These are phyloP conservation scores for Eulemur mongoz DNA, from an alignment of 2,797 vertebrate genomes.

Conservation along the genomic window DNA sequence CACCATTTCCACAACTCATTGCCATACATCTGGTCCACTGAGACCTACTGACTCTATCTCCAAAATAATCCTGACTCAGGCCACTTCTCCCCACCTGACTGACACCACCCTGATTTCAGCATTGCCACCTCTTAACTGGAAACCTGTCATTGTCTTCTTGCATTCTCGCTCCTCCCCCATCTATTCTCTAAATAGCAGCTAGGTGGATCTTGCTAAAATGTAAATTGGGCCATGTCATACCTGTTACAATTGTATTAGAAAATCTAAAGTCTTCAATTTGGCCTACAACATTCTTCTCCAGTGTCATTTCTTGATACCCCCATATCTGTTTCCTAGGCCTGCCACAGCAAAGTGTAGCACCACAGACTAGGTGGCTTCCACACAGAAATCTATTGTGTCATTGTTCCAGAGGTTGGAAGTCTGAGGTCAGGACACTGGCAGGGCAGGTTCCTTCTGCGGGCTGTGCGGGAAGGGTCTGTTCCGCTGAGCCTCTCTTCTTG, in stretches of 20 bases:
- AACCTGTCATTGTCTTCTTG: not conserved
- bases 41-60: not conserved
- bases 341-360: not conserved
- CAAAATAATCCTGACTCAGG: not conserved
- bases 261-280: not conserved
- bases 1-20: not conserved
- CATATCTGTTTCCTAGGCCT: not conserved
- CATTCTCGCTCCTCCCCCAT: not conserved
- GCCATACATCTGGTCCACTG: fast-evolving
- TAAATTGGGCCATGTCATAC: not conserved
- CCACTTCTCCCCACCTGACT: not conserved
- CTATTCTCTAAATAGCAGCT: not conserved
- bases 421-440: not conserved
- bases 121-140: not conserved
- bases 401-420: no score
- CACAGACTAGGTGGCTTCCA: not conserved
- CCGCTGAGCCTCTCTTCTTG: fast-evolving
- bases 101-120: no score
- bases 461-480: no score
- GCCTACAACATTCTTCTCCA: not conserved
- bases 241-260: not conserved
- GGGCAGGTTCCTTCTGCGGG: no score
- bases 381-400: no score
- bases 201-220: not conserved
- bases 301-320: not conserved